Evolutionary conservation across 2,113 vertebrate species (phyloP), one percentile per base, ranked within the genome.

Genomic region (Hydrolagus affinis): DNA sequence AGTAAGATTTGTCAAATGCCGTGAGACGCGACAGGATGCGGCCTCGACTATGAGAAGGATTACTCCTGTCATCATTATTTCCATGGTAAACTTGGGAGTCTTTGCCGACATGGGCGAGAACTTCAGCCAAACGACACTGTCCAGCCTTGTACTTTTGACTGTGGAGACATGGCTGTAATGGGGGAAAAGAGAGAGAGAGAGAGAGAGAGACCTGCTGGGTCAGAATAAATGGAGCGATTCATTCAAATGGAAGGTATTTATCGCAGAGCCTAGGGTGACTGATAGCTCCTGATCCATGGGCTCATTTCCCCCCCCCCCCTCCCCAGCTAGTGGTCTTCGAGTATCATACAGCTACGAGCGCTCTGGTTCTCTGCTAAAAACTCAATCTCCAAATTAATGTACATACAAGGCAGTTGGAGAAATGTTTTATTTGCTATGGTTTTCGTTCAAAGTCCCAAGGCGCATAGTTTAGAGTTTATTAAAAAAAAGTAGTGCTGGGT

Each of bases 211-310:
- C 59, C 60, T 60, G 59, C 77, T 80, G 60, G 77, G 59, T 80
- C n/a, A 64, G 59, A 80, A 80, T 64, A 80, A 80, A 80, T 80
- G 59, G 77, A 62, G 77, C 77, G 59, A 80, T 80, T 80, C 77
- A 80, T 80, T 80, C 59, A 12, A 10, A 56, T 23, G 64, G 59
- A 80, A 80, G 64, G 59, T 14, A 25, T 80, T 64, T 64, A 17
- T 62, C 75, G 59, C 19, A 14, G 77, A 62, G 77, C 77, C 60
- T 25, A 23, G 25, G 77, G 59, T 80, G 59, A 64, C 23, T 64
- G 77, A 28, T 80, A 11, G 77, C n/a, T 64, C 23, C 60, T 80
- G 28, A n/a, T 64, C 60, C 25, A n/a, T 80, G 77, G 12, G 60
- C 59, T 60, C 77, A 28, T 66, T 80, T 17, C 23, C 59, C 56